Percentiles rank a stretch among this genome's conserved stretches.
Conservation (phyloP, 2,113 vertebrate species). For the Pluvialis apricaria region DNA sequence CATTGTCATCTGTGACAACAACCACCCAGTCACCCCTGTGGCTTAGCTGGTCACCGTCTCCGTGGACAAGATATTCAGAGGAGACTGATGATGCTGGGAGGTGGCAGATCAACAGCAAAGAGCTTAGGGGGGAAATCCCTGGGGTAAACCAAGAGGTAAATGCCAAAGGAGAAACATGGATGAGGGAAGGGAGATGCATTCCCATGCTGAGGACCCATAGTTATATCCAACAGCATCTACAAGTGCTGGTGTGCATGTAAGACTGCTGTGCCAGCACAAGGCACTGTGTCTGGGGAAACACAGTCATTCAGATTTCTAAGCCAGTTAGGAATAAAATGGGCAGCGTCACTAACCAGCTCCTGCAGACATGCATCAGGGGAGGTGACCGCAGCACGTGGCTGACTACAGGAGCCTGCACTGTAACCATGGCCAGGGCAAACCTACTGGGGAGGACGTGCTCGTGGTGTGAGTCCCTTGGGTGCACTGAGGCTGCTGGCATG, state of each 20-base stretch:
- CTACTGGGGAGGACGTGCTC: not conserved
- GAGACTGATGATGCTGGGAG: not conserved
- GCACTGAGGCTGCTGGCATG: not conserved
- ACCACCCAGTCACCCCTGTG: not conserved
- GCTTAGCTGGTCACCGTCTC: not conserved
- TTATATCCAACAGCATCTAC: not conserved
- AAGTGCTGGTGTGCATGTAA: not conserved
- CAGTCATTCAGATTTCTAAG: not conserved
- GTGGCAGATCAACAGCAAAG: not conserved
- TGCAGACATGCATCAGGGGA: not conserved
- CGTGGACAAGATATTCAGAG: not conserved
- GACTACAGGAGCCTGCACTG: not conserved
- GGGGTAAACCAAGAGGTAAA: not conserved
- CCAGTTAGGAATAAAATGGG: not conserved
- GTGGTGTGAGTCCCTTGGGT: not conserved
- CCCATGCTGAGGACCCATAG: rapidly evolving
- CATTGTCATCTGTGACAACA: not conserved
- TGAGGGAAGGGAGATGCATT: not conserved
- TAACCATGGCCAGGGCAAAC: not conserved
- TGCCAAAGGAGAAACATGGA: not conserved
- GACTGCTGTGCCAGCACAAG: not conserved
- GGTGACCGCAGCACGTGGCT: not conserved
- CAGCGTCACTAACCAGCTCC: not conserved
- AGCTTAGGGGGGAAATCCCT: not conserved
- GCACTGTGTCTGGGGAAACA: not conserved